A percentile compares a stretch with the other conserved stretches of the same genome.
phyloP scores from a whole-genome alignment of 2,797 vertebrate genomes.

The Fistularia tabacaria region DNA sequence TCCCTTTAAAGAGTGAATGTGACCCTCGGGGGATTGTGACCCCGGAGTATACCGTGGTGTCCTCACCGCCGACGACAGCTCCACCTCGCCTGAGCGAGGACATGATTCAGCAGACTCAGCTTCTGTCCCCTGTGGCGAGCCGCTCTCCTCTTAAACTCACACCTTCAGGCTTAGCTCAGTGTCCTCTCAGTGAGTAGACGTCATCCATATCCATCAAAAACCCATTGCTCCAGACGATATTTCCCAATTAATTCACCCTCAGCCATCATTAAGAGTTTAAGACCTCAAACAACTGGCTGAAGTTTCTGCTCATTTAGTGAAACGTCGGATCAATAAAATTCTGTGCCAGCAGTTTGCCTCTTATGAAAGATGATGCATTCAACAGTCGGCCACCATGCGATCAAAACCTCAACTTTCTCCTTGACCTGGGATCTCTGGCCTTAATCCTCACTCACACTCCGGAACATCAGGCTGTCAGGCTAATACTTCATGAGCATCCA shows the following conservation, averaged over 20 bases:
- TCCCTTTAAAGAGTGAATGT: background rate
- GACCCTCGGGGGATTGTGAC: conserved; percentile 13
- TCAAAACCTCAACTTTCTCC: conserved; percentile 30
- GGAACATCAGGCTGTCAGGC: conserved; percentile 34
- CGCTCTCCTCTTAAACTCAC: conserved; percentile 33
- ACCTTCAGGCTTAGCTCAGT: conserved; percentile 45
- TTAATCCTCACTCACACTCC: conserved; percentile 44
- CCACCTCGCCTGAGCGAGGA: conserved; percentile 43
- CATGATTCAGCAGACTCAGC: conserved; percentile 66
- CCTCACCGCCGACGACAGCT: conserved; percentile 46
- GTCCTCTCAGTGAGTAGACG: conserved; percentile 46
- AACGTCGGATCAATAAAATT: conserved; percentile 24
- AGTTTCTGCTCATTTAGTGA: conserved; percentile 26
- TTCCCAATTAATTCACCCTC: conserved; percentile 31
- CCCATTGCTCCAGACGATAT: conserved; percentile 45
- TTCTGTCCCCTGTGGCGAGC: conserved; percentile 43
- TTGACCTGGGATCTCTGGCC: conserved; percentile 31
- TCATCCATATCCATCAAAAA: conserved; percentile 34
- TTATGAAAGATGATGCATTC: conserved; percentile 29
- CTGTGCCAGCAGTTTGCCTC: conserved; percentile 8
- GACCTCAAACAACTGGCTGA: conserved; percentile 34
- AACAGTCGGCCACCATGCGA: conserved; percentile 10
- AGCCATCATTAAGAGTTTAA: conserved; percentile 42
- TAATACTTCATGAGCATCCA: conserved; percentile 48
- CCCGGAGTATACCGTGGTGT: conserved; percentile 25